These are phyloP conservation scores for Oryzias dopingdopingensis DNA, from an alignment of 2,797 vertebrate genomes.

Conservation along the genomic window DNA sequence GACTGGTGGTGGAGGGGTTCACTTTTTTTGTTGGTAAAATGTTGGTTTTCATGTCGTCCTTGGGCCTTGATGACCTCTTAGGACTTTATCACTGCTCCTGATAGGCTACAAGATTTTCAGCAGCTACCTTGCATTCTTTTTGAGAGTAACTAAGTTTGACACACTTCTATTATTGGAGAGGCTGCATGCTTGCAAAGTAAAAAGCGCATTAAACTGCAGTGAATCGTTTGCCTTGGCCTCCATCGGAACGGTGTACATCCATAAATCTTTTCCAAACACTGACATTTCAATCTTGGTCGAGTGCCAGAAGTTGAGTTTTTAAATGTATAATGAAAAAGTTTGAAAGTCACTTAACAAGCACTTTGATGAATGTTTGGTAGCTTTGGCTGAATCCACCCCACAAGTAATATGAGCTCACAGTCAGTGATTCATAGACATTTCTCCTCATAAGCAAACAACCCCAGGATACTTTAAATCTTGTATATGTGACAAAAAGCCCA, in stretches of 20 bases:
- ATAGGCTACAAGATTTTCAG: slow-evolving; percentile 17
- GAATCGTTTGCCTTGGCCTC: slow-evolving; percentile 42
- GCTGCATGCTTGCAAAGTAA: not conserved
- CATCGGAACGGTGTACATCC: slow-evolving; percentile 28
- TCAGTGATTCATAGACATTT: slow-evolving; percentile 65
- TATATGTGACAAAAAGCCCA: slow-evolving; percentile 43
- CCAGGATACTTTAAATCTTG: slow-evolving; percentile 50
- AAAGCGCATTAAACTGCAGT: slow-evolving; percentile 11
- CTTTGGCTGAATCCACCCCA: slow-evolving; percentile 55
- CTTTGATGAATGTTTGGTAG: slow-evolving; percentile 65
- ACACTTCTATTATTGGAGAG: slow-evolving; percentile 4
- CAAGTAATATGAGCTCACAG: slow-evolving; percentile 59
- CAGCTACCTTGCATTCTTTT: not conserved
- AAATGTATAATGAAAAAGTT: slow-evolving; percentile 66
- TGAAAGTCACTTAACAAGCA: slow-evolving; percentile 67
- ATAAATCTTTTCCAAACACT: slow-evolving; percentile 55
- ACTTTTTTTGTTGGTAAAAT: slow-evolving; percentile 39
- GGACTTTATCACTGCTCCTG: slow-evolving; percentile 17
- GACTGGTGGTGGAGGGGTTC: slow-evolving; percentile 29
- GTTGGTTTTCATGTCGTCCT: slow-evolving; percentile 4
- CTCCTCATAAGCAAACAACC: slow-evolving; percentile 51
- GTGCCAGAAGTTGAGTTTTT: slow-evolving; percentile 46
- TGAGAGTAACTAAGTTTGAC: slow-evolving; percentile 9
- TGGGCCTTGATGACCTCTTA: slow-evolving; percentile 16
- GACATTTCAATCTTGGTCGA: slow-evolving; percentile 57